A percentile compares a stretch with the other conserved stretches of the same genome.
Conservation (phyloP, 2,113 vertebrate genomes). For the Chlamydotis undulata region DNA sequence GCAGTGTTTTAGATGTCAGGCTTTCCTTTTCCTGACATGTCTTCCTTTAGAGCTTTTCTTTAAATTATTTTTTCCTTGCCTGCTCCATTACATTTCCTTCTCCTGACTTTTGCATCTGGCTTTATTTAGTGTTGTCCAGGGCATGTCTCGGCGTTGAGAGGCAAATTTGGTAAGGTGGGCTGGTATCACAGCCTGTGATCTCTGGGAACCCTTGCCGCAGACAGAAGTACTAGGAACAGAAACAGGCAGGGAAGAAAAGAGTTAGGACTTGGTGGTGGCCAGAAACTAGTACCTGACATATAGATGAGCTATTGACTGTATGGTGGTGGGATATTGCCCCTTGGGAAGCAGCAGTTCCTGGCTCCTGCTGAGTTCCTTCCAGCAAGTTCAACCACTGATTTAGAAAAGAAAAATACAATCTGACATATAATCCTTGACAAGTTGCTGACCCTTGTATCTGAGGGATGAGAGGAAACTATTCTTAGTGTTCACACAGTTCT, state of each 20-base stretch:
- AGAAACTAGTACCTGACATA: not conserved
- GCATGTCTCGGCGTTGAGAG: not conserved
- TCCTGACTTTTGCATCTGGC: not conserved
- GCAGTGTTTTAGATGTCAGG: not conserved
- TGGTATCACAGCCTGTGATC: not conserved
- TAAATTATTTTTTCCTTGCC: not conserved
- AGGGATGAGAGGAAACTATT: not conserved
- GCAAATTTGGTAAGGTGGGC: not conserved
- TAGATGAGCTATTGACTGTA: not conserved
- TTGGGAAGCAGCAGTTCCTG: slow-evolving; percentile 40
- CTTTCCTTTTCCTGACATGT: not conserved
- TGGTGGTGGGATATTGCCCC: not conserved
- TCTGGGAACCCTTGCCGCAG: not conserved
- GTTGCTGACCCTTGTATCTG: slow-evolving; percentile 35
- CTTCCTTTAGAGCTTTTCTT: not conserved
- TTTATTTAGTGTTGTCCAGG: not conserved
- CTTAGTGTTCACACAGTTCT: not conserved
- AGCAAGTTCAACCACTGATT: slow-evolving; percentile 37
- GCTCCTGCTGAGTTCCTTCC: slow-evolving; percentile 31
- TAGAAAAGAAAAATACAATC: slow-evolving; percentile 37
- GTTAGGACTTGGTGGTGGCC: not conserved
- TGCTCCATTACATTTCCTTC: not conserved
- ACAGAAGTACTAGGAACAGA: not conserved
- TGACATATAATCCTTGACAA: slow-evolving; percentile 43
- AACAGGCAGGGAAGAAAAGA: not conserved